Evolutionary conservation across 2,888 invertebrate genomes (phyloP), one percentile per base, ranked within the genome.

Genomic region (Cheilosia vulpina): DNA sequence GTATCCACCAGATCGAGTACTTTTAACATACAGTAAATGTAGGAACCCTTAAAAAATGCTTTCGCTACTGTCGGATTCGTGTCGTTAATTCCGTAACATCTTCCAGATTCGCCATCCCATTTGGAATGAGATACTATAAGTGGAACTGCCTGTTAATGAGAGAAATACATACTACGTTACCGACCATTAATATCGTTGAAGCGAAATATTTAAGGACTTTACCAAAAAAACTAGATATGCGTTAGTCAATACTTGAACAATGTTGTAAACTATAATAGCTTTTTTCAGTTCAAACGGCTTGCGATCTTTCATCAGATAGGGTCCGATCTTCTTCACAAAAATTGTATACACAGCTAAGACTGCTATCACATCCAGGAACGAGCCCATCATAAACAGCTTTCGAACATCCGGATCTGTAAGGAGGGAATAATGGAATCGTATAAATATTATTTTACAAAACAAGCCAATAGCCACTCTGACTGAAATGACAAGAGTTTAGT

Each of bases 301-400:
- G 55, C 95, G 93, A 81, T 94, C 93, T 81, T 93, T 93, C 96
- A 96, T 96, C 88, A 94, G 92, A 45, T 92, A 92, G 0, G 97
- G 97, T 0, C 97, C 97, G 89, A 94, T 91, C 88, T 93, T 93
- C 57, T 94, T 92, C 0, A 96, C 94, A 88, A 96, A 94, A 89
- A 95, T 93, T 6, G 96, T 92, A 90, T 97, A 97, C 0, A 93
- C 72, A 1, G 92, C 90, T 15, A 94, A 90, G 34, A 96, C 87
- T 0, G 91, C 38, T 0, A 95, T 1, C 0, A 93, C 93, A 76
- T 95, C 94, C 89, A 94, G 93, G 0, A 96, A 96, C 27, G 94
- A 94, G 1, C 93, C 92, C 89, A 96, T 94, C 45, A 97, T 90
- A 15, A 94, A 93, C 94, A 94, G 95, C 65, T 93, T 91, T 87